Evolutionary conservation across 2,113 vertebrate species (phyloP).

Genomic region (Macaca nemestrina): DNA sequence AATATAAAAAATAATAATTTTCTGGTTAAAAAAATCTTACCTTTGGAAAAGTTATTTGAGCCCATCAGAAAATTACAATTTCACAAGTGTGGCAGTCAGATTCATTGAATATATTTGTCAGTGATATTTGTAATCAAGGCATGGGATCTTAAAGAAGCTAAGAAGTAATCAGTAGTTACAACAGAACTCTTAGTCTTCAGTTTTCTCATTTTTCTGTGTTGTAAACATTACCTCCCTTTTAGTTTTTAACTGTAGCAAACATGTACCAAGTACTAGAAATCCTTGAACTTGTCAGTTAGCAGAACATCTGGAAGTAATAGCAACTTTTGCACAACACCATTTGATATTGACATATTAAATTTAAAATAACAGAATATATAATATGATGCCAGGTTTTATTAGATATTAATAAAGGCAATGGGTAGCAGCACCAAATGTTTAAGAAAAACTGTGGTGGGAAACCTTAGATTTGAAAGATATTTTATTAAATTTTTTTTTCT

Average conservation of each 20-base stretch:
- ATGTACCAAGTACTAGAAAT: not conserved
- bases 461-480: conserved; percentile 54
- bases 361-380: conserved; percentile 77
- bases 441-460: conserved; percentile 37
- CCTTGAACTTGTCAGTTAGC: conserved; percentile 49
- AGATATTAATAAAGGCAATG: conserved; percentile 67
- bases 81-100: not conserved
- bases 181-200: not conserved
- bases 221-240: conserved; percentile 14
- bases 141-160: not conserved
- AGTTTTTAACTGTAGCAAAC: conserved; percentile 25
- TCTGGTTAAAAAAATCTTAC: conserved; percentile 11
- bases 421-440: conserved; percentile 50
- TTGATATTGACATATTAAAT: conserved; percentile 74
- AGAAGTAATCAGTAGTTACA: not conserved
- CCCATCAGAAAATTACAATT: not conserved
- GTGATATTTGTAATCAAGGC: not conserved
- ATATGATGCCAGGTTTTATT: conserved; percentile 71
- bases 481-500: conserved; percentile 48
- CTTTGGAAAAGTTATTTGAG: conserved; percentile 28
- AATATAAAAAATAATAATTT: not conserved
- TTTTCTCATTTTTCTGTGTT: not conserved
- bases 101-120: not conserved
- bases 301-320: conserved; percentile 76
- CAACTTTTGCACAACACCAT: conserved; percentile 56